A percentile compares a stretch with the other conserved stretches of the same genome.
phyloP scores from a whole-genome alignment of 2,113 vertebrate species.

The Cyanoramphus novaezelandiae region DNA sequence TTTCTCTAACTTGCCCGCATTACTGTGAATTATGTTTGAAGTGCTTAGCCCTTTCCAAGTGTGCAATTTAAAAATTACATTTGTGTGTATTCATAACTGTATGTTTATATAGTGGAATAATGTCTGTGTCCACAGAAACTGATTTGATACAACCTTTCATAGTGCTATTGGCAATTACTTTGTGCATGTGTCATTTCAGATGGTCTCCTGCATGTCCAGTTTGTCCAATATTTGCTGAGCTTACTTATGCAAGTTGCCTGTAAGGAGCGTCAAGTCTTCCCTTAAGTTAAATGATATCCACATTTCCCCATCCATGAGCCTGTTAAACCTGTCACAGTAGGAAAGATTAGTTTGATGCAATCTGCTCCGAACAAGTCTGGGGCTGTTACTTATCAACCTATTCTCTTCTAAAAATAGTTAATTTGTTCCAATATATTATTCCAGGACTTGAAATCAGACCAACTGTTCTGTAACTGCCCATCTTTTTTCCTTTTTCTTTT shows the following conservation, averaged over 20 bases:
- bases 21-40: not conserved
- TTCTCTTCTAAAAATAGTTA: constrained; percentile 17
- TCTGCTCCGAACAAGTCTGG: not conserved
- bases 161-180: not conserved
- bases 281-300: not conserved
- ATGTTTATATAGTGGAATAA: not conserved
- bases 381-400: constrained; percentile 23
- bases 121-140: not conserved
- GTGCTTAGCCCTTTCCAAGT: not conserved
- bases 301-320: not conserved
- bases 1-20: not conserved
- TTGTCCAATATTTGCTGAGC: not conserved
- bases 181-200: not conserved
- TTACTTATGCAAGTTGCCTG: not conserved
- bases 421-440: constrained; percentile 15
- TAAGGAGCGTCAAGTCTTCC: not conserved
- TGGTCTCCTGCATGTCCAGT: not conserved
- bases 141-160: not conserved
- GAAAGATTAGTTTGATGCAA: not conserved
- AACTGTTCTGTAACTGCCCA: not conserved
- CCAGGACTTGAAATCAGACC: not conserved
- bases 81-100: not conserved
- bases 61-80: not conserved
- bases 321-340: constrained; percentile 13
- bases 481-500: not conserved